Evolutionary conservation across 1,140 invertebrate genomes (phyloP), one percentile per base, ranked within the genome.

Genomic region (Sycophila sp.): DNA sequence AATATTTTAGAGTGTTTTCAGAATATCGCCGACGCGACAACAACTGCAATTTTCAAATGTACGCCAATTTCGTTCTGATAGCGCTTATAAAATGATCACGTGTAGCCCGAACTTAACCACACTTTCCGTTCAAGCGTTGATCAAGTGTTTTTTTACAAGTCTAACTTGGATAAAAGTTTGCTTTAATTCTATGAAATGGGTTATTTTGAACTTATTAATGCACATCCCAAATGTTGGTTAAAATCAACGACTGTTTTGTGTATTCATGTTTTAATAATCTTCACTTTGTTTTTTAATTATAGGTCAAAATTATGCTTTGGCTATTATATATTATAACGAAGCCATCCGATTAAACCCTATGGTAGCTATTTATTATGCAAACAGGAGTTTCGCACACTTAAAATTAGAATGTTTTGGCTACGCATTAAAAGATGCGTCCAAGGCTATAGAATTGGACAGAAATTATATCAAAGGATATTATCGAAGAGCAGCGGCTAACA

Each of bases 401-500:
- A 94, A 93, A 77, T 92, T 91, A 51, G 97, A 99, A 87, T 94
- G 92, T 82, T 99, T 97, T 87, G 97, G 97, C 28, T 96, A 94
- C 83, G 97, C 97, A 0, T 84, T 99, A 38, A 87, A 85, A 30
- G 98, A 99, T 90, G 98, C 98, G 7, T 91, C 94, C 0, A 94
- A 93, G 83, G 94, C 98, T 2, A 94, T 99, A 49, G 92, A 96
- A 85, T 79, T 96, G 56, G 96, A 99, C 86, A 93, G 90, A 74
- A 89, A 88, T 40, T 99, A 99, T 86, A 87, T 98, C 6, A 99
- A 99, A 87, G 96, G 94, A 13, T 94, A 94, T 78, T 99, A 99
- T 84, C 92, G 98, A 80, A 88, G 98, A 82, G 98, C 98, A 0
- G 95, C 95, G 0, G 94, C 98, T 38, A 91, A 98, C 77, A 99